Conservation (phyloP, 2,113 vertebrate genomes). For the Macrotus californicus region DNA sequence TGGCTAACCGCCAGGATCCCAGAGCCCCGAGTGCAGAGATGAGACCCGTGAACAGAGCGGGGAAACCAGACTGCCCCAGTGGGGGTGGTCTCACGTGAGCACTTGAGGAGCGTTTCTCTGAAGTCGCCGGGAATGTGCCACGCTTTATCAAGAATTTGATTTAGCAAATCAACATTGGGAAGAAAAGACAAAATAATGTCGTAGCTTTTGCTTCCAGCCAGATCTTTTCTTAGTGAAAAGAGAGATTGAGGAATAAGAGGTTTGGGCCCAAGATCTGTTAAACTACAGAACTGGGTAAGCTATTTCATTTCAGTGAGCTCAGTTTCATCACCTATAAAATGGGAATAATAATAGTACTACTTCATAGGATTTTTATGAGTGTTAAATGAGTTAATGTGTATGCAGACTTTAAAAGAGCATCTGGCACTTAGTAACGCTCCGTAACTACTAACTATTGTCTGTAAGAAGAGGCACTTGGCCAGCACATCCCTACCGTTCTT, state of each 20-base stretch:
- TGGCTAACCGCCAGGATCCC: not conserved
- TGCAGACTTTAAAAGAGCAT: not conserved
- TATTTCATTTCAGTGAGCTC: not conserved
- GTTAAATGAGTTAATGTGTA: not conserved
- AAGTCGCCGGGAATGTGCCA: not conserved
- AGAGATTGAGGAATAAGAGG: not conserved
- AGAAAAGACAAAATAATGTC: not conserved
- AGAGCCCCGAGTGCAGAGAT: not conserved
- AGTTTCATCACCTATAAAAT: not conserved
- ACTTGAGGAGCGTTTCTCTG: rapidly evolving
- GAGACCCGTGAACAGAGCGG: not conserved
- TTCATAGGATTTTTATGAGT: not conserved
- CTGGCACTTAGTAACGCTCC: not conserved
- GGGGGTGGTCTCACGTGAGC: rapidly evolving
- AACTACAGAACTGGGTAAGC: not conserved
- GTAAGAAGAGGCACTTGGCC: not conserved
- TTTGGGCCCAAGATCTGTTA: not conserved
- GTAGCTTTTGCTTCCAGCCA: not conserved
- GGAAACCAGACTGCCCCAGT: not conserved
- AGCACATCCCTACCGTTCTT: not conserved
- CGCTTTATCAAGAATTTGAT: not conserved
- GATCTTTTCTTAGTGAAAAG: not conserved
- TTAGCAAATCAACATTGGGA: not conserved
- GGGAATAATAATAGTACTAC: not conserved
- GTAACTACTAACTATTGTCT: not conserved